Conservation (phyloP, 2,113 vertebrate species). For the Nansenia antarctica region DNA sequence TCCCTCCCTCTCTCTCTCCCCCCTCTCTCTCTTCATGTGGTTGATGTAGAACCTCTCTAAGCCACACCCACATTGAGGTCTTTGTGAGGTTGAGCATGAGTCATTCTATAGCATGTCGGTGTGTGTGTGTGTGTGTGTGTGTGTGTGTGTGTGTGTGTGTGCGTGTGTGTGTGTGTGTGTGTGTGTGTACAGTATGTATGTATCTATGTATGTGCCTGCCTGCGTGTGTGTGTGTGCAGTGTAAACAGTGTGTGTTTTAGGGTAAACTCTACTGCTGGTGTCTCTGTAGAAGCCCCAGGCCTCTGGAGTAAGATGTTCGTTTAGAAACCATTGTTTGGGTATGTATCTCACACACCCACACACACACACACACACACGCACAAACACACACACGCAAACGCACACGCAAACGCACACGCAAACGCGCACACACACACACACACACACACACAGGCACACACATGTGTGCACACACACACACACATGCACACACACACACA, state of each 20-base stretch:
- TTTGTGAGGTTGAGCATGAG: too few relatives aligned
- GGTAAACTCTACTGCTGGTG: constrained; percentile 32
- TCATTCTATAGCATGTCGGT: too few relatives aligned
- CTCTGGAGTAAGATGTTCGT: constrained; percentile 42
- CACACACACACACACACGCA: not conserved
- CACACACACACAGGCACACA: not conserved
- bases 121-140: constrained; percentile 16
- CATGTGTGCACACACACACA: not conserved
- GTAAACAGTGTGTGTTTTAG: constrained; percentile 38
- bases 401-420: too few relatives aligned
- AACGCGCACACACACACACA: not conserved
- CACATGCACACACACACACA: not conserved
- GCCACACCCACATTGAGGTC: too few relatives aligned
- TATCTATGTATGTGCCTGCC: constrained; percentile 2
- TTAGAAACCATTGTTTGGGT: constrained; percentile 40
- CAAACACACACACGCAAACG: not conserved
- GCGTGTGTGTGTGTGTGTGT: constrained; percentile 9
- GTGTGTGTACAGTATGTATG: constrained; percentile 12
- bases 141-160: constrained; percentile 3
- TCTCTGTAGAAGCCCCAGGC: constrained; percentile 30
- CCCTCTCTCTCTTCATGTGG: constrained; percentile 40
- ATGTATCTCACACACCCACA: not conserved
- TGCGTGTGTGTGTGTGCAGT: constrained; percentile 1
- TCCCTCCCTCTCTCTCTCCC: constrained; percentile 8
- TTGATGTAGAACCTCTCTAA: not conserved